Percentiles rank a stretch among this genome's conserved stretches.
These are phyloP conservation scores for Agrotis puta DNA, from an alignment of 2,888 invertebrate species.

Conservation along the genomic window DNA sequence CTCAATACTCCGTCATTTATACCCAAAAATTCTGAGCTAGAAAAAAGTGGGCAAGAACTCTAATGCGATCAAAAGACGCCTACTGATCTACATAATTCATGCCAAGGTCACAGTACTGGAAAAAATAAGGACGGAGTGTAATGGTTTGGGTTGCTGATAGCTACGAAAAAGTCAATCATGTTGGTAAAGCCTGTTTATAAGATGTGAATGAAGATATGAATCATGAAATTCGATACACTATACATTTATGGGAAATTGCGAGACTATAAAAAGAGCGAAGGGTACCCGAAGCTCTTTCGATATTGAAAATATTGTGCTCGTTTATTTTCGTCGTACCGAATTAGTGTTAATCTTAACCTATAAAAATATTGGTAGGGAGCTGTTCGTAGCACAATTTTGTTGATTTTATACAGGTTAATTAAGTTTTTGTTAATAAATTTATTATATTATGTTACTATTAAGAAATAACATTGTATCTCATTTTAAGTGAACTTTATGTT, in stretches of 20 bases:
- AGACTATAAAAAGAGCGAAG: conserved; percentile 39
- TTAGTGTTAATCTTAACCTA: conserved; percentile 32
- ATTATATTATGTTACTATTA: too few species aligned
- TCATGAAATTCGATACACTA: conserved; percentile 48
- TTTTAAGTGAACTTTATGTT: too few species aligned
- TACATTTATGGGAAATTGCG: conserved; percentile 40
- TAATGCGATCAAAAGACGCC: conserved; percentile 29
- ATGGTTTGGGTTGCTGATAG: conserved; percentile 25
- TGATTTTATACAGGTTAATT: conserved; percentile 24
- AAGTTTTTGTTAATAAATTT: neutral
- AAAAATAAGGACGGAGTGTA: conserved; percentile 30
- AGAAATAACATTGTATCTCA: too few species aligned
- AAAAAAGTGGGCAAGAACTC: conserved; percentile 20
- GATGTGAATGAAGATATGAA: conserved; percentile 50
- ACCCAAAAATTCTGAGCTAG: conserved; percentile 12
- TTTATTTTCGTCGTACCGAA: conserved; percentile 34
- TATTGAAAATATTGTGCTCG: conserved; percentile 43
- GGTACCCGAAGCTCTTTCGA: conserved; percentile 26
- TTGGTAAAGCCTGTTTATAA: conserved; percentile 28
- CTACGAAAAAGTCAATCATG: conserved; percentile 46
- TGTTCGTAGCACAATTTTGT: conserved; percentile 7
- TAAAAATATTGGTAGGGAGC: conserved; percentile 20
- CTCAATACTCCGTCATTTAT: conserved; percentile 22
- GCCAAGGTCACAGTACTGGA: conserved; percentile 28
- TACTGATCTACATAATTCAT: conserved; percentile 47